Conservation (phyloP, 2,113 vertebrate genomes). For the Crotophaga sulcirostris region DNA sequence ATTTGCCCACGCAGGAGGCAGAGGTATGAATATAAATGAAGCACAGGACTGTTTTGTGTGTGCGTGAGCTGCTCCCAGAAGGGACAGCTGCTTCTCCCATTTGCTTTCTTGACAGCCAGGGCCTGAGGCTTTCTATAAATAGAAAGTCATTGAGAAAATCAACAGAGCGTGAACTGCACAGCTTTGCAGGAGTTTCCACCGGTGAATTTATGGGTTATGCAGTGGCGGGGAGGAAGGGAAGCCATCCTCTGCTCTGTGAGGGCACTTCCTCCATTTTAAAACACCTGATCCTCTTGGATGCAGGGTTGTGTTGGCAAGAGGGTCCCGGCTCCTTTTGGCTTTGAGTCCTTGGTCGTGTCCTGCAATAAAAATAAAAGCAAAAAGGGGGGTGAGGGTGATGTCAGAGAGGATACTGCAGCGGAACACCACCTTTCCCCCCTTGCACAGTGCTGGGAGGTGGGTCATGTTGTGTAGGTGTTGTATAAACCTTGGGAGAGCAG, state of each 20-base stretch:
- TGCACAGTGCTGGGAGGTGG: not conserved
- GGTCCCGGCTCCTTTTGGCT: not conserved
- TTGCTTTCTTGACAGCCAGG: conserved; percentile 60
- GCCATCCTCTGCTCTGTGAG: not conserved
- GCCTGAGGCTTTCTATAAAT: conserved; percentile 66
- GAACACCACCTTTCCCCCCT: not conserved
- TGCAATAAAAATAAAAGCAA: fast-evolving
- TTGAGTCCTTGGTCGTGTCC: not conserved
- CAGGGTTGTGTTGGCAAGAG: not conserved
- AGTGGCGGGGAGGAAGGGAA: not conserved
- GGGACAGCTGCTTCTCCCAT: conserved; percentile 60
- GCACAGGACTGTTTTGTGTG: not conserved
- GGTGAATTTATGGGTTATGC: not conserved
- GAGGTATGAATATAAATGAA: conserved; percentile 39
- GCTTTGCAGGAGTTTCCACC: conserved; percentile 50
- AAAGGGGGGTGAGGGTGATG: too few relatives aligned
- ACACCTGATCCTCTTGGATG: not conserved
- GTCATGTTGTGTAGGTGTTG: fast-evolving
- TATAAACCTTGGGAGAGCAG: not conserved
- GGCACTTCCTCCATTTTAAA: not conserved
- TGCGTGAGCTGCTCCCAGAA: conserved; percentile 53
- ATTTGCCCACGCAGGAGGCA: not conserved
- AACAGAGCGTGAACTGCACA: conserved; percentile 60
- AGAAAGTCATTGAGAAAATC: conserved; percentile 74
- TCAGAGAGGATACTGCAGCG: not conserved